Evolutionary conservation across 2,888 invertebrate genomes (phyloP).

Genomic region (Tiphia femorata): DNA sequence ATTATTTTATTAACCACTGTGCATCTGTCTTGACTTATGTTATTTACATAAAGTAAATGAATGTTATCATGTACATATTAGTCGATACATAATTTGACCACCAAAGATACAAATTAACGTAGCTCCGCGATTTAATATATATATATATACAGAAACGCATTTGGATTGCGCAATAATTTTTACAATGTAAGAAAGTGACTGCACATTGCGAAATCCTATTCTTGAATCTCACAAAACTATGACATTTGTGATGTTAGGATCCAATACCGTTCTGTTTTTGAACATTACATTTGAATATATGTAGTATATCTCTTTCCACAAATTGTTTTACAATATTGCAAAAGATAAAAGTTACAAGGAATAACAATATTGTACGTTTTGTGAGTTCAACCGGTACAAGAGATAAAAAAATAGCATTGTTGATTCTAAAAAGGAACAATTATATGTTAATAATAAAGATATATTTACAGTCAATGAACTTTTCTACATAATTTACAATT

Average conservation of each 20-base stretch:
- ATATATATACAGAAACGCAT: constrained; percentile 32
- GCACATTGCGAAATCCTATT: constrained; percentile 31
- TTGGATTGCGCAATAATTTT: constrained; percentile 35
- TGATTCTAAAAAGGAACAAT: constrained; percentile 50
- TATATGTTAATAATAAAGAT: constrained; percentile 67
- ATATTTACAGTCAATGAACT: constrained; percentile 66
- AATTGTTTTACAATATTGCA: constrained; percentile 20
- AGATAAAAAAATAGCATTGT: constrained; percentile 43
- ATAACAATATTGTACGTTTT: constrained; percentile 25
- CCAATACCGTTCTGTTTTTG: constrained; percentile 26
- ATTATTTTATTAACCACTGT: constrained; percentile 45
- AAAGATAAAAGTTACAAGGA: constrained; percentile 28
- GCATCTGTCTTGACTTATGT: constrained; percentile 34
- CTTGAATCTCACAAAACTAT: constrained; percentile 30
- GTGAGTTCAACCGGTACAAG: constrained; percentile 36
- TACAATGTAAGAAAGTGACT: constrained; percentile 29
- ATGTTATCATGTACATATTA: constrained; percentile 36
- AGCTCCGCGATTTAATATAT: constrained; percentile 20
- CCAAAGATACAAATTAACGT: constrained; percentile 40
- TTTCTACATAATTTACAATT: constrained; percentile 67
- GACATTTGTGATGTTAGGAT: constrained; percentile 27
- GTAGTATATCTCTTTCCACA: constrained; percentile 12
- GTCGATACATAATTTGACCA: constrained; percentile 35
- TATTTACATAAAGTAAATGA: constrained; percentile 46
- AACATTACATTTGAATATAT: constrained; percentile 22